Evolutionary conservation across 2,797 vertebrate genomes (phyloP), one percentile per base, ranked within the genome.

Genomic region (Echiichthys vipera): DNA sequence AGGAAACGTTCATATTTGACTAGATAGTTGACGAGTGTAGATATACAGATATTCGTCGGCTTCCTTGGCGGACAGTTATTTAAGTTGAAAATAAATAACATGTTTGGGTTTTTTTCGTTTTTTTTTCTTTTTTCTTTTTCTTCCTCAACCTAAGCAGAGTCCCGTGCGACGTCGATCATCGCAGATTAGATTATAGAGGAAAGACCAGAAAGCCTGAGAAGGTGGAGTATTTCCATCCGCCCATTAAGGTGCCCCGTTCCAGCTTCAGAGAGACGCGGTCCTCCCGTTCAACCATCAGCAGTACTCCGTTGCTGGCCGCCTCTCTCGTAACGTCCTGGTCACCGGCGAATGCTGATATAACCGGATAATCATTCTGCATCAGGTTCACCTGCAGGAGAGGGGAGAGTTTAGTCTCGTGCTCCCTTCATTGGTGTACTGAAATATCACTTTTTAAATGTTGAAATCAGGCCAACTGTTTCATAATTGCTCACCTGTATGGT

Each of bases 171-270:
- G 72, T 86, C 86, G 83, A 86, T 89, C 92, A 85, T 87, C 78
- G 83, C 90, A 76, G 79, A 74, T 84, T 70, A 76, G 83, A 95
- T 97, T 98, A 99, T 95, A 99, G 95, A 70, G 98, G 98, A 94
- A 99, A 99, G 69, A 99, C 98, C 95, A 99, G 94, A 96, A 99
- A 99, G 95, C 98, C 98, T 1, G 98, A 99, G 94, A 99, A 99
- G 63, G 98, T 99, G 88, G 98, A 99, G 78, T 98, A 99, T 92
- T 99, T 99, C 98, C 98, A 99, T 94, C 98, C 98, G 84, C 98
- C 98, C 98, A 99, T 99, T 79, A 99, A 95, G 88, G 98, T 99
- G 74, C 98, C 98, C 81, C 98, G 93, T 86, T 99, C 98, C 92
- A 99, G 95, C 95, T 99, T 99, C 88, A 99, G 96, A 81, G 98